Evolutionary conservation across 2,113 vertebrate genomes (phyloP).

Genomic region (Probosciger aterrimus): DNA sequence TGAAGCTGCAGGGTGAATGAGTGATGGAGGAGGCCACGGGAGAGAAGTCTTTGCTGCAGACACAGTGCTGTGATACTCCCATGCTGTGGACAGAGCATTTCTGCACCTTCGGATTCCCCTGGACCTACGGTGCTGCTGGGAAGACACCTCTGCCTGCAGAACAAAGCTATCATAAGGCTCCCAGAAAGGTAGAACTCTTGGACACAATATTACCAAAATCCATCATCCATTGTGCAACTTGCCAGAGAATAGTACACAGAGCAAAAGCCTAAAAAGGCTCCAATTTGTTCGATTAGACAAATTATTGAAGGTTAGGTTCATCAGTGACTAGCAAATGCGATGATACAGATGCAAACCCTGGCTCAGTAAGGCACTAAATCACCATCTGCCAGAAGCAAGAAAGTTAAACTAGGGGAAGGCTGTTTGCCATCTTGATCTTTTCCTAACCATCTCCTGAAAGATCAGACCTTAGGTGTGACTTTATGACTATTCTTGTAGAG

Average conservation of each 20-base stretch:
- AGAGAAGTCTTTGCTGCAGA: neutral
- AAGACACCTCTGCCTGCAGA: neutral
- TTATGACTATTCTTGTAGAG: rapidly evolving
- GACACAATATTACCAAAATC: neutral
- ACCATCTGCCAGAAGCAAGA: neutral
- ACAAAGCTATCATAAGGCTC: neutral
- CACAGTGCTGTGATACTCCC: neutral
- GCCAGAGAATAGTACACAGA: neutral
- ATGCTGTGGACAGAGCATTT: rapidly evolving
- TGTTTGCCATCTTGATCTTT: neutral
- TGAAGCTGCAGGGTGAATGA: neutral
- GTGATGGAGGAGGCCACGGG: neutral
- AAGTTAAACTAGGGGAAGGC: neutral
- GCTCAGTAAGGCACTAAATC: neutral
- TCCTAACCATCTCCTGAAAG: neutral
- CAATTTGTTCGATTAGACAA: rapidly evolving
- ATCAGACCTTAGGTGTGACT: neutral
- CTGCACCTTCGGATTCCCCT: neutral
- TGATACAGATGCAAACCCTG: neutral
- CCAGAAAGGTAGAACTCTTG: neutral
- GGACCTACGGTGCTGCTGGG: neutral
- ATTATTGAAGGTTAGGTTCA: neutral
- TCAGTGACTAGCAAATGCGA: neutral
- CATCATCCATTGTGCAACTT: neutral
- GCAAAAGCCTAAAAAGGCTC: neutral